Evolutionary conservation across 30 jellyfish, hydroid and myxozoan genomes (phyloP).

Genomic region (Haliclystus octoradiatus): DNA sequence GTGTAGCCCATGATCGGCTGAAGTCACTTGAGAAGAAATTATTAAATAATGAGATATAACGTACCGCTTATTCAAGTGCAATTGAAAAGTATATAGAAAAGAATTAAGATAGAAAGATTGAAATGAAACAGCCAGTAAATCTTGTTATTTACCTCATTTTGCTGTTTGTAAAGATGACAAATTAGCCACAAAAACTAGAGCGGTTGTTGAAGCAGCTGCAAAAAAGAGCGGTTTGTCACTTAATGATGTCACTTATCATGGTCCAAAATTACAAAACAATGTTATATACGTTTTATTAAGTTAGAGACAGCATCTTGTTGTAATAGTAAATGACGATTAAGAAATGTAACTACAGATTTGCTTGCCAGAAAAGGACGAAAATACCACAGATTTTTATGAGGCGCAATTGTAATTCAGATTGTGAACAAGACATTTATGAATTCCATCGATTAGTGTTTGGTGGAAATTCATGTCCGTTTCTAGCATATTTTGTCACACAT

Average conservation of each 20-base stretch:
- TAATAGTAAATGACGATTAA: slow-evolving; percentile 32
- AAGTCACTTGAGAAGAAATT: neutral
- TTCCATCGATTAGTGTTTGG: too few species aligned
- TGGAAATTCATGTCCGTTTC: too few species aligned
- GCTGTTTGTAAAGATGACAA: slow-evolving; percentile 1
- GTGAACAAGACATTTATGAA: too few species aligned
- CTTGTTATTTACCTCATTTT: slow-evolving; percentile 28
- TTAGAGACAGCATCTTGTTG: slow-evolving; percentile 40
- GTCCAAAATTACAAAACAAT: slow-evolving; percentile 15
- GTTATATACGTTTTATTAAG: slow-evolving; percentile 7
- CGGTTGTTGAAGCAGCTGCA: slow-evolving; percentile 24
- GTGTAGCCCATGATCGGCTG: slow-evolving; percentile 1
- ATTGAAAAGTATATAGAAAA: neutral
- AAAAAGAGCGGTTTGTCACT: slow-evolving; percentile 17
- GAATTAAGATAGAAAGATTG: slow-evolving; percentile 3
- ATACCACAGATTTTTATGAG: too few species aligned
- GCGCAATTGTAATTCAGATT: too few species aligned
- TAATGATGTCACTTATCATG: slow-evolving; percentile 16
- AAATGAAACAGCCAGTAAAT: too few species aligned
- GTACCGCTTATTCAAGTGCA: neutral
- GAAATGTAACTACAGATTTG: slow-evolving; percentile 34
- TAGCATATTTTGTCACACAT: too few species aligned
- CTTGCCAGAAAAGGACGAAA: too few species aligned
- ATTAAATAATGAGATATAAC: neutral
- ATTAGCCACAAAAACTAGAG: slow-evolving; percentile 13